Base-by-base conservation (phyloP, 2,113 vertebrate species). In the Argyrosomus japonicus region DNA sequence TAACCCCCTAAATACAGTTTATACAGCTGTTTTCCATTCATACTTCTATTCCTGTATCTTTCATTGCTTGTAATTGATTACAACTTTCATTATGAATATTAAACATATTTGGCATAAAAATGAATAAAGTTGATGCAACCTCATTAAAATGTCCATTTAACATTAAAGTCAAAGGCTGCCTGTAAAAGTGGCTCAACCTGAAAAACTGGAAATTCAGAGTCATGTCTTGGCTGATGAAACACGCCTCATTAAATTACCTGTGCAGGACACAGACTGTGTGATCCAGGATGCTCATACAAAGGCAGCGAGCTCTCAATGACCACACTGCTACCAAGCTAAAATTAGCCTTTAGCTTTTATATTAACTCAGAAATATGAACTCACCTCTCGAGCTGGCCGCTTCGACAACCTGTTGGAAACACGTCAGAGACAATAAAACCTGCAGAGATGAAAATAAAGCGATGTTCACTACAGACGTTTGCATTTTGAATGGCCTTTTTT, bases 301-400 rank as follows among this genome's bases (percentile, higher is more conserved):
- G 54, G 25, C 54, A 76, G 27, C 7, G 5, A 50, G 63, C 74
- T 50, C 32, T 57, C 40, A 84, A 25, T 78, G 54, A 63, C 14
- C 73, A 68, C 21, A 50, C 53, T 18, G 18, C 56, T 1, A 14
- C 23, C 40, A 27, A 5, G 47, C 65, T 77, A 25, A 18, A 21
- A 23, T 21, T 27, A 4, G 23, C 54, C 17, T 47, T 17, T 32
- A 67, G 12, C 57, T 50, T 12, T 29, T 9, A n/a, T 14, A 51
- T 54, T 27, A n/a, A 68, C 57, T 18, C 2, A 40, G 6, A 40
- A 43, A 63, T 15, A 15, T 25, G 9, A 14, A 86, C 91, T 91
- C 89, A 96, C 95, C 95, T 93, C 45, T 90, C 1, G 87, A 76
- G 21, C 84, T 78, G 12, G 83, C 90, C 10, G 92, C 93, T 3